Evolutionary conservation across 2,888 invertebrate genomes (phyloP), one percentile per base, ranked within the genome.

Genomic region (Cheiracanthium punctorium): DNA sequence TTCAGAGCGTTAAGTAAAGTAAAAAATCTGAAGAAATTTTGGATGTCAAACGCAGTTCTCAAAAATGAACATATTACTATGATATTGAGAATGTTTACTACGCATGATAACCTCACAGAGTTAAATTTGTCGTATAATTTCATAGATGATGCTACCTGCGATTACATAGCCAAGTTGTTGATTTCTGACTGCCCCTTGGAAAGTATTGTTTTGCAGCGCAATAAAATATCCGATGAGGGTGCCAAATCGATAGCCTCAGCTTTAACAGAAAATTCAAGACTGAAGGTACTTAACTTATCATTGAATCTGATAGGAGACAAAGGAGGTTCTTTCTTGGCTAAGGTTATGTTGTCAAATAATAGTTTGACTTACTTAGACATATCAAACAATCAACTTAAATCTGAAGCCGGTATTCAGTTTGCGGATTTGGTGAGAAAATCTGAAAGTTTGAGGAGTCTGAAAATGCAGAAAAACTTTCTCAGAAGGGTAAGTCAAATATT

Each of bases 61-160:
- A 20, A 64, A 7, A 69, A 80, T 17, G 7, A 29, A 0, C 86
- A 86, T 33, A 4, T 80, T 14, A 17, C 28, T 7, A 37, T 58
- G 1, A 29, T 86, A 12, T n/a, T 17, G 2, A 37, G n/a, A 1
- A 2, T 32, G n/a, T 65, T 80, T 64, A 0, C 71, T 7, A 7
- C 20, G 2, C 71, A 76, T 17, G 24, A 12, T 0, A 8, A 4
- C 0, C 24, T 86, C 7, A 28, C 10, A 1, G 76, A 72, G 10
- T 20, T 86, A 12, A 64, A 86, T 24, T 20, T 86, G 12, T 80
- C 86, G 1, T 72, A 65, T 17, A 80, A 86, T 67, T 67, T 58
- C 20, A 28, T 80, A 0, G 72, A 80, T 14, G 80, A 80, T 41
- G 28, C 1, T 0, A 24, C 5, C 12, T 76, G 76, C 48, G 33